Conservation (phyloP, 1,140 invertebrate genomes). For the Drosophila arizonae region DNA sequence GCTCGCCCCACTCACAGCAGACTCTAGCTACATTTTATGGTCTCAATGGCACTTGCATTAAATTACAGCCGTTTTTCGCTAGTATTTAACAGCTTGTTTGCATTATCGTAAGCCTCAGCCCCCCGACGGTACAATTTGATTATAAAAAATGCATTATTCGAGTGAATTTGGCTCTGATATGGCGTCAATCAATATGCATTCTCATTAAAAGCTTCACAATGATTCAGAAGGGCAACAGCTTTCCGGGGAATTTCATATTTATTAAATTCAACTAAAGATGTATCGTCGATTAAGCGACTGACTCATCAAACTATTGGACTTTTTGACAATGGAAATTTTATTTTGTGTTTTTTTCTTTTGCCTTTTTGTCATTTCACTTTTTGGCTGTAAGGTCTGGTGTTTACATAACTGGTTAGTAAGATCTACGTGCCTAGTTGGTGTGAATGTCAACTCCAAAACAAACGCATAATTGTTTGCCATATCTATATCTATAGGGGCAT, state of each 20-base stretch:
- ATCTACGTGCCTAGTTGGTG: background rate
- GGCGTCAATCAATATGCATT: constrained; percentile 17
- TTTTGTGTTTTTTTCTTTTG: background rate
- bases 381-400: background rate
- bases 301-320: background rate
- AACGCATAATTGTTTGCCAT: constrained; percentile 20
- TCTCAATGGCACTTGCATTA: background rate
- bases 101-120: constrained; percentile 4
- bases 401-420: constrained; percentile 1
- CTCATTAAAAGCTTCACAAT: constrained; percentile 12
- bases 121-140: constrained; percentile 9
- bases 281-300: background rate
- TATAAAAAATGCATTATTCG: constrained; percentile 21
- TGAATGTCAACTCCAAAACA: constrained; percentile 19
- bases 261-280: background rate
- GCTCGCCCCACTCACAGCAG: background rate
- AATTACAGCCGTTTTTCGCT: constrained; percentile 8
- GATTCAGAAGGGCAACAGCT: background rate
- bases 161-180: constrained; percentile 18
- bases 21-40: background rate
- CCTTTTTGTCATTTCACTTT: background rate
- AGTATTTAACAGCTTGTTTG: constrained; percentile 10
- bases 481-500: background rate
- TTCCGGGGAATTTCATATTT: background rate
- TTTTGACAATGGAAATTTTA: constrained; percentile 3